Evolutionary conservation across 1,140 invertebrate species (phyloP).

Genomic region (Alviniconcha marisindica): DNA sequence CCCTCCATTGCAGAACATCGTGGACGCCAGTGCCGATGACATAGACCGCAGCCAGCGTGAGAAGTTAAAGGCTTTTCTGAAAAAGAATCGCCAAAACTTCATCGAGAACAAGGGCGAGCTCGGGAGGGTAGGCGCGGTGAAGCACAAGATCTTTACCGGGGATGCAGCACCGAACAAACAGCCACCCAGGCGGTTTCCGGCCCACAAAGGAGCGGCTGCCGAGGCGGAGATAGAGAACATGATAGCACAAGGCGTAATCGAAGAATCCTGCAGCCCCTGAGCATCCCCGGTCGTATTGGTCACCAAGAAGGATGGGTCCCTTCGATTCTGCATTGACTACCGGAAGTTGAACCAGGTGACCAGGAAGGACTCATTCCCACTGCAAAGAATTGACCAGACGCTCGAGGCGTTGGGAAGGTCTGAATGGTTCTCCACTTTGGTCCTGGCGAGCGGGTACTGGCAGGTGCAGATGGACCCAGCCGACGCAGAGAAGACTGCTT

Average conservation of each 20-base stretch:
- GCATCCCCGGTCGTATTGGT: constrained; percentile 57
- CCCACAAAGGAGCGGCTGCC: constrained; percentile 35
- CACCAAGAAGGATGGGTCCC: constrained; percentile 79
- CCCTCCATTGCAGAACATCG: not conserved
- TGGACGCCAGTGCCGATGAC: too few species aligned
- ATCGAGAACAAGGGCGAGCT: constrained; percentile 41
- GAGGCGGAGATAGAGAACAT: constrained; percentile 46
- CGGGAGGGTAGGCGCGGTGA: constrained; percentile 42
- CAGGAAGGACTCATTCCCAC: constrained; percentile 76
- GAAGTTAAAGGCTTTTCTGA: not conserved
- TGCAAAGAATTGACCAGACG: constrained; percentile 77
- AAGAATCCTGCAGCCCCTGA: constrained; percentile 54
- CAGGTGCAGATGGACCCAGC: constrained; percentile 70
- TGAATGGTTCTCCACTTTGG: constrained; percentile 74
- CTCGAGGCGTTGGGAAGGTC: constrained; percentile 69
- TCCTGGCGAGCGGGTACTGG: constrained; percentile 77
- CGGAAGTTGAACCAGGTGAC: constrained; percentile 75
- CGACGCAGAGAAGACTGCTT: constrained; percentile 54
- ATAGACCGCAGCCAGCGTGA: not conserved
- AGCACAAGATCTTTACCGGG: constrained; percentile 52
- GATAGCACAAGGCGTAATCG: constrained; percentile 55
- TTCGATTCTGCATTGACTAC: constrained; percentile 77
- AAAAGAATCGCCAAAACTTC: constrained; percentile 27
- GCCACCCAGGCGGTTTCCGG: constrained; percentile 41
- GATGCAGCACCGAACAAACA: constrained; percentile 41